A percentile compares a stretch with the other conserved stretches of the same genome.
phyloP scores from a whole-genome alignment of 37 sponge, comb jelly and placozoan genomes.

The Haliclona indistincta region DNA sequence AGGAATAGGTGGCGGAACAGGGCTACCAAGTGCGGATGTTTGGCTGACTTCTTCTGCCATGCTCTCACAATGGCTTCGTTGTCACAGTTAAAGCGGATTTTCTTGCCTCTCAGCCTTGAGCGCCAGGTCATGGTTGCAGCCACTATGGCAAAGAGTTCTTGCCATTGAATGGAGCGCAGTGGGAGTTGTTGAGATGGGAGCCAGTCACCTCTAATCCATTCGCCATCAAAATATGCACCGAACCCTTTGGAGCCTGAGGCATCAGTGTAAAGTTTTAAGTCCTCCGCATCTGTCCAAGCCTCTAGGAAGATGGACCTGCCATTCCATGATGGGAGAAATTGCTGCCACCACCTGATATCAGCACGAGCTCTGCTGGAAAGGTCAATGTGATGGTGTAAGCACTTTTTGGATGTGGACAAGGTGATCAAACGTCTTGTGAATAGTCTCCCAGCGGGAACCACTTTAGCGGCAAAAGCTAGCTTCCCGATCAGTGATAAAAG shows the following conservation, averaged over 20 bases:
- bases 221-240: slow-evolving; percentile 6
- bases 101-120: not conserved
- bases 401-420: slow-evolving; percentile 7
- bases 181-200: not conserved
- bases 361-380: slow-evolving; percentile 9
- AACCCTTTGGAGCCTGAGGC: slow-evolving; percentile 20
- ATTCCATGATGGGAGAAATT: slow-evolving; percentile 21
- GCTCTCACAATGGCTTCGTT: slow-evolving; percentile 5
- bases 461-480: slow-evolving; percentile 21
- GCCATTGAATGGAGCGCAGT: slow-evolving; percentile 2
- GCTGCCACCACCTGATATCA: slow-evolving; percentile 29
- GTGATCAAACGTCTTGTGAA: slow-evolving; percentile 18
- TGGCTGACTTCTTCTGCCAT: slow-evolving; percentile 7
- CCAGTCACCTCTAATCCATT: slow-evolving; percentile 1
- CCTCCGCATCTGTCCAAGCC: slow-evolving; percentile 8
- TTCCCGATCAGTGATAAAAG: slow-evolving; percentile 30
- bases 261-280: slow-evolving; percentile 11
- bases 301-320: slow-evolving; percentile 13
- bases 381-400: slow-evolving; percentile 20
- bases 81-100: slow-evolving; percentile 13
- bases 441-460: slow-evolving; percentile 27
- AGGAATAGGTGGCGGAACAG: slow-evolving; percentile 12
- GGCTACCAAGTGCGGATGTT: slow-evolving; percentile 7
- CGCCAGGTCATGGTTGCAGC: slow-evolving; percentile 11
- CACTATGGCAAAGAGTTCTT: slow-evolving; percentile 24